These are phyloP conservation scores for Prolemur simus DNA, from an alignment of 2,113 vertebrate genomes.

Conservation along the genomic window DNA sequence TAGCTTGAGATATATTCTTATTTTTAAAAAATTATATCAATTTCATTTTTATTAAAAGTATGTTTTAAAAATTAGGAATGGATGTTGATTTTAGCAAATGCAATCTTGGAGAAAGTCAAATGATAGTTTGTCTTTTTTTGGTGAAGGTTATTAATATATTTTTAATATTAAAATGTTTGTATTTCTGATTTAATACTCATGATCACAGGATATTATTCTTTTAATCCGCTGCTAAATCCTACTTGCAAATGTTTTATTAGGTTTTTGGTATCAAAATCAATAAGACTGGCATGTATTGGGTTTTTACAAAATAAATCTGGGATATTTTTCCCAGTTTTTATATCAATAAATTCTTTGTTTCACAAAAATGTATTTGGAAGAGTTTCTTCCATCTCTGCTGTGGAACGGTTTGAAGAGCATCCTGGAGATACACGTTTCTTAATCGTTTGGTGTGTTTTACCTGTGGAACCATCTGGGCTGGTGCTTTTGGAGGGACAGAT, in stretches of 20 bases:
- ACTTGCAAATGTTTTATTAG: not conserved
- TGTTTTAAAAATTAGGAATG: not conserved
- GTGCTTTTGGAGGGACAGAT: not conserved
- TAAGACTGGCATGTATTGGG: not conserved
- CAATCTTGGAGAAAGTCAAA: not conserved
- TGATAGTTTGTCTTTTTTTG: not conserved
- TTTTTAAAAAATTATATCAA: not conserved
- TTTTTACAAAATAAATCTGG: not conserved
- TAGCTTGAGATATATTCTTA: not conserved
- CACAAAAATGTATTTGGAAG: not conserved
- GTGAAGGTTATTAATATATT: not conserved
- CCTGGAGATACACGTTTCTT: rapidly evolving
- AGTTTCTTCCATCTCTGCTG: not conserved
- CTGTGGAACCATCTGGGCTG: not conserved
- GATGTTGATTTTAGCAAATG: not conserved
- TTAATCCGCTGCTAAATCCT: not conserved
- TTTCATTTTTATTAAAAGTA: not conserved
- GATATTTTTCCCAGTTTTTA: not conserved
- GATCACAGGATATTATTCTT: not conserved
- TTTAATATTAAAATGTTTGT: not conserved
- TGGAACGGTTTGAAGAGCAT: not conserved
- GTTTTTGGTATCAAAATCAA: not conserved
- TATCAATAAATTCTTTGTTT: not conserved
- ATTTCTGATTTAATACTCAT: not conserved
- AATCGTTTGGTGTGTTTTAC: too few species aligned